Evolutionary conservation across 2,113 vertebrate species (phyloP).

Genomic region (Chaetorhynchus papuensis): DNA sequence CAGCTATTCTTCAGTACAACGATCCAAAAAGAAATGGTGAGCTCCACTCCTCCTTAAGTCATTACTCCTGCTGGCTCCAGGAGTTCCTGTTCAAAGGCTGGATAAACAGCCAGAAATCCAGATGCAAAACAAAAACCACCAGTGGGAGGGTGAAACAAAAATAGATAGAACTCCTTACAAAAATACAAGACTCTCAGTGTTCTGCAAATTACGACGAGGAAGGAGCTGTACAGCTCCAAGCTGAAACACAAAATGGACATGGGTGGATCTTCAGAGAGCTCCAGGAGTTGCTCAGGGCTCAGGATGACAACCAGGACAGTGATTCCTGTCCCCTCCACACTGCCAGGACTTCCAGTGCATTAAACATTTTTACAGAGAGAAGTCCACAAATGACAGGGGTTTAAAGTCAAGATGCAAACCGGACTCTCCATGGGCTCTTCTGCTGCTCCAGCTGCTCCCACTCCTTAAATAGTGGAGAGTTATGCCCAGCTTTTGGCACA

Average conservation of each 20-base stretch:
- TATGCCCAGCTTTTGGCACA: background rate
- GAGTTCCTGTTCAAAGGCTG: background rate
- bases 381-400: background rate
- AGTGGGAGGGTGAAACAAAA: background rate
- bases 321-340: background rate
- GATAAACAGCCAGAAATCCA: background rate
- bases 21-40: background rate
- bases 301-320: background rate
- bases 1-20: background rate
- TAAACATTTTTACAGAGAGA: background rate
- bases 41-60: background rate
- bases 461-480: fast-evolving
- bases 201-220: background rate
- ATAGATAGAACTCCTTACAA: background rate
- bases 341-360: background rate
- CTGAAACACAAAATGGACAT: background rate
- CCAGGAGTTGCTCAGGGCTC: background rate
- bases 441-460: background rate
- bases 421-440: background rate
- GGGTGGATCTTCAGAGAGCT: fast-evolving
- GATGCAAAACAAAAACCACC: background rate
- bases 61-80: background rate
- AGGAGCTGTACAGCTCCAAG: background rate
- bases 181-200: background rate
- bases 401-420: background rate